These are phyloP conservation scores for Sylvilagus bachmani DNA, from an alignment of 2,113 vertebrate genomes.

Conservation along the genomic window DNA sequence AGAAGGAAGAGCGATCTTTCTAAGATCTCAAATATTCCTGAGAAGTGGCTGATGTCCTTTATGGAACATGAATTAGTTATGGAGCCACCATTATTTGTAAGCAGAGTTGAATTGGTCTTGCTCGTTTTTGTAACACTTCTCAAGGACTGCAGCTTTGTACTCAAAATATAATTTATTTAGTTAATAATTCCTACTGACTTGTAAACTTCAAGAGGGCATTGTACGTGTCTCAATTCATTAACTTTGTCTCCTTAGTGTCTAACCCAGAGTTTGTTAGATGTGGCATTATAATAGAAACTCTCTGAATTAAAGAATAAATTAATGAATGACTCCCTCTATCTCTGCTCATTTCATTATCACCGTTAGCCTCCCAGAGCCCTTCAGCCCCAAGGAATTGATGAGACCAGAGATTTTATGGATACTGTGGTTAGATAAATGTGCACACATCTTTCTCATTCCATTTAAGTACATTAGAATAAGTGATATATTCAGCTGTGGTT, in stretches of 20 bases:
- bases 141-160: not conserved
- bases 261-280: not conserved
- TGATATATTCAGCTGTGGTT: not conserved
- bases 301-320: constrained; percentile 13
- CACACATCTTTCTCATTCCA: not conserved
- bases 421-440: not conserved
- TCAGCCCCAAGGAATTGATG: not conserved
- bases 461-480: not conserved
- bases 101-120: not conserved
- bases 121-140: not conserved
- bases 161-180: not conserved
- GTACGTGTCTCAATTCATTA: not conserved
- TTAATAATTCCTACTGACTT: not conserved
- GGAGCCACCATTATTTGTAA: not conserved
- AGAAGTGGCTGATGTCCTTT: not conserved
- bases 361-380: not conserved
- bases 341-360: not conserved
- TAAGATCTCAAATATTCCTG: not conserved
- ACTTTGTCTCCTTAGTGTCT: not conserved
- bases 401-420: not conserved
- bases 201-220: not conserved
- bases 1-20: not conserved
- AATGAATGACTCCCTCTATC: not conserved
- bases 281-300: not conserved
- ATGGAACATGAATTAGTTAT: not conserved